phyloP scores from a whole-genome alignment of 2,113 vertebrate genomes.

The Poeciliopsis retropinna region DNA sequence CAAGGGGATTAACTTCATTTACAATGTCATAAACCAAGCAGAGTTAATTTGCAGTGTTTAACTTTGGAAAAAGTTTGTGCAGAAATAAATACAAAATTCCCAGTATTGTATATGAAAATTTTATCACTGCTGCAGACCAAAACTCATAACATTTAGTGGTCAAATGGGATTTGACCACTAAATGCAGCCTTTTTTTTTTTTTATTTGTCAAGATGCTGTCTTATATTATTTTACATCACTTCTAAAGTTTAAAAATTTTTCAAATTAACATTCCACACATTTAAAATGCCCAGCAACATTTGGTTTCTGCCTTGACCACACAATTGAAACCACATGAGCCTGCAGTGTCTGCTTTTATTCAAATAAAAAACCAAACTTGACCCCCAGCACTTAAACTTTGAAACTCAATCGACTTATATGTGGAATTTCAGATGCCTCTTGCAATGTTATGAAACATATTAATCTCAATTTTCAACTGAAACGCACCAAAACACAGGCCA shows the following conservation, averaged over 20 bases:
- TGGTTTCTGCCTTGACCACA: slow-evolving; percentile 1
- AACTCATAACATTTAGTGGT: neutral
- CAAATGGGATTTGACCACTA: neutral
- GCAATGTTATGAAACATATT: slow-evolving; percentile 63
- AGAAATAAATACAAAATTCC: slow-evolving; percentile 35
- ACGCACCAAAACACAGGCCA: slow-evolving; percentile 35
- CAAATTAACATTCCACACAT: neutral
- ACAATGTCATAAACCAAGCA: slow-evolving; percentile 54
- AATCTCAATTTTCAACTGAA: slow-evolving; percentile 50
- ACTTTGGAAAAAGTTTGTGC: slow-evolving; percentile 56
- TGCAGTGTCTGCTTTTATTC: slow-evolving; percentile 8
- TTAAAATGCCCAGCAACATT: neutral
- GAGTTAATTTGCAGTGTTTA: slow-evolving; percentile 51
- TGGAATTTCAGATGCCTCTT: slow-evolving; percentile 42
- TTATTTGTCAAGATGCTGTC: neutral
- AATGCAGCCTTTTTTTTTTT: neutral
- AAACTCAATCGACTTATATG: slow-evolving; percentile 36
- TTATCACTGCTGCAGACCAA: neutral
- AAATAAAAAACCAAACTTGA: slow-evolving; percentile 12
- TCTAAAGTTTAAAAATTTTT: neutral
- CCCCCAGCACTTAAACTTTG: slow-evolving; percentile 15
- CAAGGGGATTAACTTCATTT: slow-evolving; percentile 72
- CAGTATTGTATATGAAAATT: slow-evolving; percentile 13
- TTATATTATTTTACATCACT: neutral
- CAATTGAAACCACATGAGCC: neutral